Evolutionary conservation across 2,113 vertebrate species (phyloP).

Genomic region (Ariopsis seemanni): DNA sequence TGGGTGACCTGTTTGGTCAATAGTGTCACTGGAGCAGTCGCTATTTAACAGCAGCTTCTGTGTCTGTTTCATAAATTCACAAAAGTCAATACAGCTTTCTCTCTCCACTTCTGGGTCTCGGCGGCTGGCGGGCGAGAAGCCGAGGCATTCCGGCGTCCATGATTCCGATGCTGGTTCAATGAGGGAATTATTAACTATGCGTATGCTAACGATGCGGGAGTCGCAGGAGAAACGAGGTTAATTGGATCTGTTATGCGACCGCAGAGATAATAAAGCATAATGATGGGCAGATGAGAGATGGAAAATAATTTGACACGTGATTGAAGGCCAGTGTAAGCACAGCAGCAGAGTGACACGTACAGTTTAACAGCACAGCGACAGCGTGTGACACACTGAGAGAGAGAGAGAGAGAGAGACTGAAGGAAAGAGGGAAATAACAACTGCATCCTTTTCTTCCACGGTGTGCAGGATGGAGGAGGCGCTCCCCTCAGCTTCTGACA

Average conservation of each 20-base stretch:
- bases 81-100: conserved; percentile 5
- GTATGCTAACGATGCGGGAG: conserved; percentile 35
- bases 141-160: conserved; percentile 32
- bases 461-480: conserved; percentile 29
- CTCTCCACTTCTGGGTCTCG: background rate
- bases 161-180: conserved; percentile 47
- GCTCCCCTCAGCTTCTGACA: conserved; percentile 51
- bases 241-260: conserved; percentile 53
- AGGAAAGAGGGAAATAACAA: conserved; percentile 36
- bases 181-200: conserved; percentile 50
- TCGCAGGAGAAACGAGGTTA: conserved; percentile 51
- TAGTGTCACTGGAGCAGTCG: conserved; percentile 23
- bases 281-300: conserved; percentile 53
- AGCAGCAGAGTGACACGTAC: conserved; percentile 38
- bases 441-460: conserved; percentile 26
- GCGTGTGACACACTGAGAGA: background rate
- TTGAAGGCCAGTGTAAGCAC: conserved; percentile 44
- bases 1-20: conserved; percentile 42
- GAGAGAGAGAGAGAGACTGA: background rate
- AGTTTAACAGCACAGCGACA: conserved; percentile 33
- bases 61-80: conserved; percentile 30
- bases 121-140: conserved; percentile 22
- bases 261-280: conserved; percentile 53
- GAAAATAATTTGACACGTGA: conserved; percentile 53
- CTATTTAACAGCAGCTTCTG: conserved; percentile 6